phyloP scores from a whole-genome alignment of 1,140 invertebrate species.

The Drosophila willistoni region DNA sequence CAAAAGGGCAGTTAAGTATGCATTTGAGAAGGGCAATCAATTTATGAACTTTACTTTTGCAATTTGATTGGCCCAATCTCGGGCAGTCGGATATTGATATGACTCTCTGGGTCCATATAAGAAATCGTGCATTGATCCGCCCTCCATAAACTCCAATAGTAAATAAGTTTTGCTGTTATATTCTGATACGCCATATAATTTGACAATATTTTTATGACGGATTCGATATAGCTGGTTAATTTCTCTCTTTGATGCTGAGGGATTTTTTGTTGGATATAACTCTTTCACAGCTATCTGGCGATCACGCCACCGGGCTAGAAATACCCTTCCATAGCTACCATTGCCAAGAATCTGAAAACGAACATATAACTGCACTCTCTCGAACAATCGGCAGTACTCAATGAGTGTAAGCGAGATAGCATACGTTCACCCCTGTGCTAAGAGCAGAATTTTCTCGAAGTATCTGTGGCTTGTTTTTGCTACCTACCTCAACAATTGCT shows the following conservation, averaged over 20 bases:
- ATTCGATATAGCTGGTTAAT: constrained; percentile 93
- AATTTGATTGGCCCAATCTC: constrained; percentile 97
- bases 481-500: not conserved
- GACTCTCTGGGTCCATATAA: constrained; percentile 90
- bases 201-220: constrained; percentile 95
- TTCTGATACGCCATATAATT: constrained; percentile 94
- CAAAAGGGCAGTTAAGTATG: constrained; percentile 21
- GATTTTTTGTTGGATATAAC: not conserved
- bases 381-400: constrained; percentile 16
- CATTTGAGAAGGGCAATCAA: not conserved
- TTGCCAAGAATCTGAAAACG: not conserved
- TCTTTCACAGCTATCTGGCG: not conserved
- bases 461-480: not conserved
- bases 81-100: constrained; percentile 93
- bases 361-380: constrained; percentile 19
- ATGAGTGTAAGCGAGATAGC: constrained; percentile 16
- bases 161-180: constrained; percentile 89
- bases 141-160: constrained; percentile 99
- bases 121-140: constrained; percentile 96
- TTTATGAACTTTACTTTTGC: constrained; percentile 85
- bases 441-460: constrained; percentile 4
- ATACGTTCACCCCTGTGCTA: no score
- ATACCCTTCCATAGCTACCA: not conserved
- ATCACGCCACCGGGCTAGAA: not conserved
- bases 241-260: constrained; percentile 85